Conservation (phyloP, 2,888 invertebrate genomes). For the Melolontha melolontha region DNA sequence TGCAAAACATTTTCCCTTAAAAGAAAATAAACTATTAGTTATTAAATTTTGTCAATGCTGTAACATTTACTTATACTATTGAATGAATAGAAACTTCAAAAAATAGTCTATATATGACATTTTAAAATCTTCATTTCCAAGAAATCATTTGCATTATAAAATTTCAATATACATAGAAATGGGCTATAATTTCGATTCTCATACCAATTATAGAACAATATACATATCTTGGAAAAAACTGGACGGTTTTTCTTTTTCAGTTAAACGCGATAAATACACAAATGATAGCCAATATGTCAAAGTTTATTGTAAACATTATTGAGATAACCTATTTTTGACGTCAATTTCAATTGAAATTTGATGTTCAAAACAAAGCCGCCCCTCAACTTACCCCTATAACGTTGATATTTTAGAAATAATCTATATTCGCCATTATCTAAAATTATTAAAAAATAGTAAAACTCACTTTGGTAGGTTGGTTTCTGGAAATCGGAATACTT, state of each 20-base stretch:
- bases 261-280: slow-evolving; percentile 22
- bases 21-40: slow-evolving; percentile 15
- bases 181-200: not conserved
- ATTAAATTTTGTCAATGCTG: not conserved
- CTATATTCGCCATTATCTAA: not conserved
- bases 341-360: slow-evolving; percentile 3
- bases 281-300: slow-evolving; percentile 41
- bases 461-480: slow-evolving; percentile 18
- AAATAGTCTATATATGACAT: not conserved
- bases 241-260: slow-evolving; percentile 1
- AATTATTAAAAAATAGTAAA: slow-evolving; percentile 18
- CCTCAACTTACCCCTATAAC: not conserved
- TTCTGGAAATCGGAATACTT: slow-evolving; percentile 31
- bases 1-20: slow-evolving; percentile 28
- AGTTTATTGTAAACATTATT: slow-evolving; percentile 46
- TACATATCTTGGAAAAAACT: slow-evolving; percentile 7
- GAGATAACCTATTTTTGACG: slow-evolving; percentile 42
- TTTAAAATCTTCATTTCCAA: slow-evolving; percentile 5
- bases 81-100: not conserved
- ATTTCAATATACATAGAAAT: slow-evolving; percentile 14
- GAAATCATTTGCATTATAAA: slow-evolving; percentile 27
- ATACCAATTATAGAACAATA: slow-evolving; percentile 14
- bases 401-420: too few relatives aligned
- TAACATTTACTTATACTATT: not conserved
- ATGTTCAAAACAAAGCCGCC: not conserved